These are phyloP conservation scores for Drosophila histrio DNA, from an alignment of 2,888 invertebrate genomes.

Conservation along the genomic window DNA sequence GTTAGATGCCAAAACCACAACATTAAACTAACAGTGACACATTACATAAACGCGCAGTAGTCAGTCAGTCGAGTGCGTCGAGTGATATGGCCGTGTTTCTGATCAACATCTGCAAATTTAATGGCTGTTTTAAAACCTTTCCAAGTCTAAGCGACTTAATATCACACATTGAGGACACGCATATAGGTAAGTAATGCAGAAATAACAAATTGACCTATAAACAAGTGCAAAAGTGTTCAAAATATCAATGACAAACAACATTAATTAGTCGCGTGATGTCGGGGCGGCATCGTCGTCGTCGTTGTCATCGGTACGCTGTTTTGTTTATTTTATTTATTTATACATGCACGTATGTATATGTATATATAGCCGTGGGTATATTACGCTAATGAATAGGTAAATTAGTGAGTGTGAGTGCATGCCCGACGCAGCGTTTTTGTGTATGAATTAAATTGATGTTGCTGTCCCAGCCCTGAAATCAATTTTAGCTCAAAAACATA, in stretches of 20 bases:
- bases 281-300: constrained; percentile 46
- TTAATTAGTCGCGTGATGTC: constrained; percentile 70
- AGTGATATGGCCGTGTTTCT: constrained; percentile 93
- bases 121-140: constrained; percentile 93
- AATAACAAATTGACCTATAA: constrained; percentile 13
- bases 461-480: constrained; percentile 42
- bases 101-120: constrained; percentile 94
- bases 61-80: constrained; percentile 82
- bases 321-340: constrained; percentile 76
- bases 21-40: constrained; percentile 49
- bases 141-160: constrained; percentile 92
- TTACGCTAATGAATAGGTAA: constrained; percentile 20
- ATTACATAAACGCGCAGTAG: constrained; percentile 71
- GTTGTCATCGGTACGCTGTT: constrained; percentile 43
- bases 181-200: constrained; percentile 88
- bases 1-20: constrained; percentile 41
- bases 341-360: constrained; percentile 21
- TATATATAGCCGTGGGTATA: constrained; percentile 18
- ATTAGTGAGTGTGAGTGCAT: constrained; percentile 15
- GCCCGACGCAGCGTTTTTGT: constrained; percentile 12
- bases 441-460: constrained; percentile 38
- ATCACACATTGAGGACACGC: constrained; percentile 94
- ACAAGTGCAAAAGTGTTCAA: constrained; percentile 37
- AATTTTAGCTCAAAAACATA: constrained; percentile 33
- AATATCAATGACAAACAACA: constrained; percentile 49